Evolutionary conservation across 2,113 vertebrate genomes (phyloP).

Genomic region (Pipa parva): DNA sequence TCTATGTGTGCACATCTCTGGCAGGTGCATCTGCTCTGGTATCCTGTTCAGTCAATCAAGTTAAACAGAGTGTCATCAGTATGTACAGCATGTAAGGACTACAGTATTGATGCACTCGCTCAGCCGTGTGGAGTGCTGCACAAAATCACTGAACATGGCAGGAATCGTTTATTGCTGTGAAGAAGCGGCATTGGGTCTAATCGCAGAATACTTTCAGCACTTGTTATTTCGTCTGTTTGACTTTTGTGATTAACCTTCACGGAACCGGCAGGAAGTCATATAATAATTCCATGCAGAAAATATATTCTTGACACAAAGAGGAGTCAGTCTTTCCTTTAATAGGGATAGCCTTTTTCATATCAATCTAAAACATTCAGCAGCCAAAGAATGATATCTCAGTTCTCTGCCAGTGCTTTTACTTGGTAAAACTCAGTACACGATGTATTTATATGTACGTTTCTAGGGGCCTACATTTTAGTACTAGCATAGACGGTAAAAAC

Average conservation of each 20-base stretch:
- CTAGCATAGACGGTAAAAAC: too few relatives aligned
- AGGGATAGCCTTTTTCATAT: too few relatives aligned
- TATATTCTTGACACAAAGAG: constrained; percentile 39
- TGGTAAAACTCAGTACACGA: too few relatives aligned
- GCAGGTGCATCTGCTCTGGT: constrained; percentile 69
- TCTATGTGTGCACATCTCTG: constrained; percentile 61
- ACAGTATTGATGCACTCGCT: constrained; percentile 74
- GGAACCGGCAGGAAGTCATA: constrained; percentile 63
- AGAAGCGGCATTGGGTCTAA: constrained; percentile 69
- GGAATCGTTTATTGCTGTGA: constrained; percentile 77
- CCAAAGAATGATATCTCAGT: too few relatives aligned
- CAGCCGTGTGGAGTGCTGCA: constrained; percentile 72
- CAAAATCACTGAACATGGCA: constrained; percentile 77
- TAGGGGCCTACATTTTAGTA: too few relatives aligned
- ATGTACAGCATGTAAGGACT: constrained; percentile 74
- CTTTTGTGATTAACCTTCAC: constrained; percentile 80
- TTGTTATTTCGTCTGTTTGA: constrained; percentile 72
- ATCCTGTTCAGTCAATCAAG: constrained; percentile 73
- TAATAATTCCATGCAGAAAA: constrained; percentile 55
- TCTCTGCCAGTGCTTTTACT: too few relatives aligned
- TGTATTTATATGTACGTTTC: too few relatives aligned
- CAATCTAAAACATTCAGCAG: too few relatives aligned
- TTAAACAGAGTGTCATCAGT: constrained; percentile 77
- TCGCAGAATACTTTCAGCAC: constrained; percentile 71
- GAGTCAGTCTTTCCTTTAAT: background rate